Evolutionary conservation across 2,113 vertebrate genomes (phyloP).

Genomic region (Phyllostomus discolor): DNA sequence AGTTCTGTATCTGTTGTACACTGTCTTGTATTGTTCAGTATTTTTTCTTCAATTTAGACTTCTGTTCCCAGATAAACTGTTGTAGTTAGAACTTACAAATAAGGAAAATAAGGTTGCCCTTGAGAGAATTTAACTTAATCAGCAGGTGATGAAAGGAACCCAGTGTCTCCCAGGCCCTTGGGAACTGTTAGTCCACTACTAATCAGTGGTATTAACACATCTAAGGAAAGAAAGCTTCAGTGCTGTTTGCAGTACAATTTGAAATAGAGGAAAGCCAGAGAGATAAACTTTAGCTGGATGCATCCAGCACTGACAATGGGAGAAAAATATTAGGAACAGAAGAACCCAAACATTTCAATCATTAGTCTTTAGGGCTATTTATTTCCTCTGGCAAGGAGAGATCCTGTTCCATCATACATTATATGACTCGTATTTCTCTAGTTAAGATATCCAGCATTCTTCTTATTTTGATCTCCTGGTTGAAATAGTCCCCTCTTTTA

Average conservation of each 20-base stretch:
- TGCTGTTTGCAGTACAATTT: neutral
- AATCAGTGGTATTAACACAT: slow-evolving; percentile 25
- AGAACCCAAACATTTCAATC: neutral
- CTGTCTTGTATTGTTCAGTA: neutral
- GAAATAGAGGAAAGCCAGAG: neutral
- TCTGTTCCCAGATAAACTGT: neutral
- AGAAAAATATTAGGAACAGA: neutral
- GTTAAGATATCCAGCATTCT: neutral
- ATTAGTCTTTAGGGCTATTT: neutral
- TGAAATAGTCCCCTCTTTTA: neutral
- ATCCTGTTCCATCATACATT: neutral
- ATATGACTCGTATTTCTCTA: neutral
- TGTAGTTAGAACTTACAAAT: slow-evolving; percentile 10
- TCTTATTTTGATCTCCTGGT: neutral
- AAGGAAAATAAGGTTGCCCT: neutral
- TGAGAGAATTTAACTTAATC: slow-evolving; percentile 44
- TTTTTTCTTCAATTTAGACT: neutral
- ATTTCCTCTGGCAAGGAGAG: neutral
- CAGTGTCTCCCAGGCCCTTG: neutral
- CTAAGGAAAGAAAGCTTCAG: slow-evolving; percentile 1
- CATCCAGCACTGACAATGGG: neutral
- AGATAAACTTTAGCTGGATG: neutral
- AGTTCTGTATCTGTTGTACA: neutral
- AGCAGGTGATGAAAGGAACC: slow-evolving; percentile 31
- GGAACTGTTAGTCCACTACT: neutral